A percentile compares a stretch with the other conserved stretches of the same genome.
Conservation (phyloP, 2,113 vertebrate species). For the Patagioenas fasciata region DNA sequence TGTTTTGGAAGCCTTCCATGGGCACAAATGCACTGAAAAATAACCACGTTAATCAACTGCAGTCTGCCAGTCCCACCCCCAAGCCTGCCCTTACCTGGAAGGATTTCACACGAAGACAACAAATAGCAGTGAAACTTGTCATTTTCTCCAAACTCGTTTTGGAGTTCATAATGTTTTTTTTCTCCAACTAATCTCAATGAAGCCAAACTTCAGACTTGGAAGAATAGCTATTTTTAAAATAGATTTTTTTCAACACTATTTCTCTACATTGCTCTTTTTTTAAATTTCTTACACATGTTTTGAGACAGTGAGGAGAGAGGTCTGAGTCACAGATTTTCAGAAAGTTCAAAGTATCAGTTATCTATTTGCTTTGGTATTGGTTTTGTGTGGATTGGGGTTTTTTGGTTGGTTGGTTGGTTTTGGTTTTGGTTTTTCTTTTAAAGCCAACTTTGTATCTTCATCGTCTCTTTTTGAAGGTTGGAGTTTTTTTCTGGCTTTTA, state of each 20-base stretch:
- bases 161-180: background rate
- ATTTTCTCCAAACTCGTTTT: background rate
- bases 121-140: background rate
- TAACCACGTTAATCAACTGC: background rate
- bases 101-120: slow-evolving; percentile 19
- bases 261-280: background rate
- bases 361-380: background rate
- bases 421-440: background rate
- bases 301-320: background rate
- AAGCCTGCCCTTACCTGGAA: background rate
- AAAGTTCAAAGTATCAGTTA: background rate
- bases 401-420: too few relatives aligned
- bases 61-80: background rate
- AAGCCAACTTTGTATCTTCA: background rate
- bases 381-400: too few relatives aligned
- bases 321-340: background rate
- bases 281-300: background rate
- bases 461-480: background rate
- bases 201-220: background rate
- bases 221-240: background rate
- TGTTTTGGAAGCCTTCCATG: slow-evolving; percentile 12
- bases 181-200: background rate
- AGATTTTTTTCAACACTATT: background rate
- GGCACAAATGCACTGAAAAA: background rate
- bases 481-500: background rate